Evolutionary conservation across 2,888 invertebrate species (phyloP), one percentile per base, ranked within the genome.

Genomic region (Orthosia gracilis): DNA sequence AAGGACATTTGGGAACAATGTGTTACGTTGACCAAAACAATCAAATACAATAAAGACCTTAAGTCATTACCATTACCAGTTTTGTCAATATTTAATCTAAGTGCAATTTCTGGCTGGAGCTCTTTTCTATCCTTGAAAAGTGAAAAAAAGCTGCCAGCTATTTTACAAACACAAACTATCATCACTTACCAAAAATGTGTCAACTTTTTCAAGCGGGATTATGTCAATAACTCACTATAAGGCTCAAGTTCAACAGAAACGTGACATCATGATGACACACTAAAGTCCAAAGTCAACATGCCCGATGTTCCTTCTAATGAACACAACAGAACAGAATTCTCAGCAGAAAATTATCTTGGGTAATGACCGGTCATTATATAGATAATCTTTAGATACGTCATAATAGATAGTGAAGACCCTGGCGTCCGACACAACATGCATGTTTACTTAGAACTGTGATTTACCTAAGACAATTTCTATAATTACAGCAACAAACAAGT

Each of bases 361-460:
- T 40, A 31, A 40, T n/a, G 5, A n/a, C 12, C 13, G 7, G 11
- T 45, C 67, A 78, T 82, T 78, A 82, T 9, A 26, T 5, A 54
- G 40, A 62, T 68, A 49, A 54, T 13, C 61, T 61, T 57, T n/a
- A 49, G 15, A 23, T 55, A 17, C 17, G 50, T 55, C 50, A 62
- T 47, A n/a, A 61, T 26, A 55, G 55, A 67, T 23, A 68, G 18
- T 18, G 18, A 23, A 67, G 40, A 50, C 45, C 71, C 13, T 55
- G 3, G 13, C 11, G 54, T 69, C 21, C 59, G n/a, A 62, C 82
- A 66, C 23, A 45, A 64, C 17, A 52, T 52, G 3, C 2, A 9
- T 72, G 61, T 83, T 78, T 66, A 82, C 52, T 18, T 0, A 31
- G n/a, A 82, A 68, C n/a, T 3, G n/a, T 64, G 52, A 26, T 40